Conservation (phyloP, 2,113 vertebrate species). For the Gasterosteus nipponicus region DNA sequence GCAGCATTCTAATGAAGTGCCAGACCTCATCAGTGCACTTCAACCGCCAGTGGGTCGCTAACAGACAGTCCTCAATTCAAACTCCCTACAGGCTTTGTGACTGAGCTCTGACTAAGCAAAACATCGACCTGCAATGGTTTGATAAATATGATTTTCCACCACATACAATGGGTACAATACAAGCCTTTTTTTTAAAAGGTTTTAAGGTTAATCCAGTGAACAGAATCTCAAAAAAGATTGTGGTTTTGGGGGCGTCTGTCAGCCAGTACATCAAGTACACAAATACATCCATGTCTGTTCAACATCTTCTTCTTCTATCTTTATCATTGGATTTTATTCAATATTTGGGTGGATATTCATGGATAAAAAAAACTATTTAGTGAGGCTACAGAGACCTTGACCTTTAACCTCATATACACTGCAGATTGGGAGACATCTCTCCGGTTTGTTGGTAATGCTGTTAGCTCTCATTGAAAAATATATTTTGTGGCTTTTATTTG, state of each 20-base stretch:
- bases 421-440: not conserved
- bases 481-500: not conserved
- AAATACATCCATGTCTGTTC: not conserved
- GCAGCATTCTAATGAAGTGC: slow-evolving; percentile 69
- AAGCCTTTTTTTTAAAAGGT: not conserved
- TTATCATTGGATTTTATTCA: not conserved
- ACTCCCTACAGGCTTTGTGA: slow-evolving; percentile 41
- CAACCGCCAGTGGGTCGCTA: slow-evolving; percentile 47
- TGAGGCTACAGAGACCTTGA: not conserved
- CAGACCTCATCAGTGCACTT: slow-evolving; percentile 59
- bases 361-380: not conserved
- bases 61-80: slow-evolving; percentile 43
- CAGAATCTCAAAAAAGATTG: not conserved
- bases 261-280: not conserved
- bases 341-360: not conserved
- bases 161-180: not conserved
- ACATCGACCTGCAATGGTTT: slow-evolving; percentile 4
- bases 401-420: not conserved
- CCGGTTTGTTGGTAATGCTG: not conserved
- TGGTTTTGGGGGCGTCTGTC: no score
- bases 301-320: not conserved
- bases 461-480: not conserved
- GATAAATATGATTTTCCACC: not conserved
- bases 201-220: not conserved
- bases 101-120: slow-evolving; percentile 36